phyloP scores from a whole-genome alignment of 1,140 invertebrate species.

The Drosophila grimshawi region DNA sequence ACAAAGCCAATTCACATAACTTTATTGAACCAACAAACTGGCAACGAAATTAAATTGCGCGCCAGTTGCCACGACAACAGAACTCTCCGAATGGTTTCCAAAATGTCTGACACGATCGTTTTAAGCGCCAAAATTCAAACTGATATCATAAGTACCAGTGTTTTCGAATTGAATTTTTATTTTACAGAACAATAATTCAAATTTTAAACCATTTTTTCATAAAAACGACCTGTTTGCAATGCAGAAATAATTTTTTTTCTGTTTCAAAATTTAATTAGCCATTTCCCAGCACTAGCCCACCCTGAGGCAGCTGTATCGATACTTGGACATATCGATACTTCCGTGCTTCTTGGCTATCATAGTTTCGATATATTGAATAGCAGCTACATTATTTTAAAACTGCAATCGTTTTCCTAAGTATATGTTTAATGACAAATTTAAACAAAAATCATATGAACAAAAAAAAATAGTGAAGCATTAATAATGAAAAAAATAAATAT shows the following conservation, averaged over 20 bases:
- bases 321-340: background rate
- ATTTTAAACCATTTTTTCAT: background rate
- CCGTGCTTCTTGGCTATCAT: background rate
- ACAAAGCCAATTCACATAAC: slow-evolving; percentile 34
- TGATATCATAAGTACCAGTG: background rate
- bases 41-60: slow-evolving; percentile 6
- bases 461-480: background rate
- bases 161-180: background rate
- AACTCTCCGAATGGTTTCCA: slow-evolving; percentile 8
- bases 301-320: background rate
- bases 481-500: background rate
- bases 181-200: background rate
- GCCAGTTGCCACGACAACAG: slow-evolving; percentile 13
- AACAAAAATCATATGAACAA: no score
- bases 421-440: background rate
- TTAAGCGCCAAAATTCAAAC: slow-evolving; percentile 14
- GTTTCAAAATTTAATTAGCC: background rate
- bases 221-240: background rate
- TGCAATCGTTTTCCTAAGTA: no score
- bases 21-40: slow-evolving; percentile 43
- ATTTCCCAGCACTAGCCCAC: background rate
- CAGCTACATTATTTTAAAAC: no score
- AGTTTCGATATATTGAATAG: background rate
- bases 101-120: background rate
- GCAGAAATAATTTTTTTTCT: background rate